Conservation (phyloP, 1,140 invertebrate genomes). For the Hycleus cichorii region DNA sequence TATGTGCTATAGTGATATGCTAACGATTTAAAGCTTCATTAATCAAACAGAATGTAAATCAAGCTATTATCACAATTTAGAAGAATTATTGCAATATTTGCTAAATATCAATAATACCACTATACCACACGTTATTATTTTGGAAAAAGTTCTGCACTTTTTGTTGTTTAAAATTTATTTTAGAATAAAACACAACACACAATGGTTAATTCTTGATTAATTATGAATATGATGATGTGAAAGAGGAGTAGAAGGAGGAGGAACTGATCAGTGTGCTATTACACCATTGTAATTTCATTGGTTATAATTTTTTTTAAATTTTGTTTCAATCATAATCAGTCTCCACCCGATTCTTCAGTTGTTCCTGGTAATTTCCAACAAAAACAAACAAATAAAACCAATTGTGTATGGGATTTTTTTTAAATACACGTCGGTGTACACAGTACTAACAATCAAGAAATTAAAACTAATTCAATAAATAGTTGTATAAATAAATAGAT, state of each 20-base stretch:
- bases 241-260: not conserved
- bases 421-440: slow-evolving; percentile 34
- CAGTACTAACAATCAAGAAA: slow-evolving; percentile 20
- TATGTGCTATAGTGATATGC: slow-evolving; percentile 6
- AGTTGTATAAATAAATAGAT: not conserved
- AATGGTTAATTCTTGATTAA: not conserved
- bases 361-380: slow-evolving; percentile 33
- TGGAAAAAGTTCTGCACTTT: no score
- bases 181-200: slow-evolving; percentile 3
- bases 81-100: not conserved
- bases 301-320: no score
- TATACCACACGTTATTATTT: slow-evolving; percentile 3
- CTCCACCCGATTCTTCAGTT: slow-evolving; percentile 39
- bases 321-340: slow-evolving; percentile 34
- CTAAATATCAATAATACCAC: slow-evolving; percentile 1
- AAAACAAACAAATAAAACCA: slow-evolving; percentile 27
- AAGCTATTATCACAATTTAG: no score
- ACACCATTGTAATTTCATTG: slow-evolving; percentile 15
- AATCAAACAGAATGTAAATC: no score
- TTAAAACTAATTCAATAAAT: slow-evolving; percentile 10
- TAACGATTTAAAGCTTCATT: no score
- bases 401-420: not conserved
- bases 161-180: not conserved
- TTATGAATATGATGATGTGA: not conserved
- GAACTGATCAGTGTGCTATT: slow-evolving; percentile 33